Conservation (phyloP, 2,888 invertebrate genomes). For the Platerodrilus igneus region DNA sequence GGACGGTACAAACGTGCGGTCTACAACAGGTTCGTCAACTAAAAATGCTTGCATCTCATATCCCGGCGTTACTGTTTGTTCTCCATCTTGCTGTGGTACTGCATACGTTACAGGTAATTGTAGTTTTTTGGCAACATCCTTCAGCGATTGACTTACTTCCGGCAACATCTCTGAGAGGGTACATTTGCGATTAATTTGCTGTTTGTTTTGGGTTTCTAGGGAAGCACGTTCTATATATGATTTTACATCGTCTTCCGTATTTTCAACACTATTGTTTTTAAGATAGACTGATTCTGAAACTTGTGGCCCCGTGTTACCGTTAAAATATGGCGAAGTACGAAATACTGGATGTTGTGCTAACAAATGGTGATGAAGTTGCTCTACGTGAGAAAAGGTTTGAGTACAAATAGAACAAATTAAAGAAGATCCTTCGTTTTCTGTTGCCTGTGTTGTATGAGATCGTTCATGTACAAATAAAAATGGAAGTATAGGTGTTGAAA, state of each 20-base stretch:
- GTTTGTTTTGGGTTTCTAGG: slow-evolving; percentile 15
- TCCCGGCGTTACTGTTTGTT: slow-evolving; percentile 30
- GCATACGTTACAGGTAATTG: slow-evolving; percentile 62
- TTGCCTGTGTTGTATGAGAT: slow-evolving; percentile 56
- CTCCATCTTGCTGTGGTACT: slow-evolving; percentile 50
- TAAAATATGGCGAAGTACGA: slow-evolving; percentile 43
- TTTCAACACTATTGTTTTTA: too few relatives aligned
- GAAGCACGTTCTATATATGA: slow-evolving; percentile 37
- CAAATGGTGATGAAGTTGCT: slow-evolving; percentile 59
- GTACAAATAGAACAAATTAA: slow-evolving; percentile 59
- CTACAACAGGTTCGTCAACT: slow-evolving; percentile 58
- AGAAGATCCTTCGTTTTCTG: slow-evolving; percentile 29
- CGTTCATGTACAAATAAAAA: slow-evolving; percentile 90
- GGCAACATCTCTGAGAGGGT: slow-evolving; percentile 39
- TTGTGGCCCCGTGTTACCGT: slow-evolving; percentile 45
- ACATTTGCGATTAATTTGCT: slow-evolving; percentile 33
- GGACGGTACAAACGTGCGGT: slow-evolving; percentile 75
- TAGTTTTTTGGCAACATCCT: slow-evolving; percentile 53
- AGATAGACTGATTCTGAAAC: slow-evolving; percentile 33
- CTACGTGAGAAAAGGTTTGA: slow-evolving; percentile 55
- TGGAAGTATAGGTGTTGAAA: slow-evolving; percentile 83
- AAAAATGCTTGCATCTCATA: slow-evolving; percentile 93
- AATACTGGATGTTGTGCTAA: slow-evolving; percentile 56
- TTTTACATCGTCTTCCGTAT: slow-evolving; percentile 37
- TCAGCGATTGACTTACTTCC: slow-evolving; percentile 50